Evolutionary conservation across 2,888 invertebrate genomes (phyloP).

Genomic region (Congeria kusceri): DNA sequence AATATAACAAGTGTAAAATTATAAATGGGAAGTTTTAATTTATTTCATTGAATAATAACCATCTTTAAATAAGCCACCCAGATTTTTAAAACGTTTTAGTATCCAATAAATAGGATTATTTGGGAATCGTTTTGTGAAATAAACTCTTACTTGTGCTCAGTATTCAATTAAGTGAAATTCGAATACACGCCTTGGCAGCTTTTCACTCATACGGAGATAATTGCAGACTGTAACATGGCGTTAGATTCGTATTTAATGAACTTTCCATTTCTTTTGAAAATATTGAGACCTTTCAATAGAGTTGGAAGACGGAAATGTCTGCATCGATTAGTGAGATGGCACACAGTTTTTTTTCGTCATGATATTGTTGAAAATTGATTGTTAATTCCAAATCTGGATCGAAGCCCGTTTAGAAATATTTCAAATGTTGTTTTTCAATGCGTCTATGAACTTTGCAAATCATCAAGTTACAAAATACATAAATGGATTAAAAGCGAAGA

Average conservation of each 20-base stretch:
- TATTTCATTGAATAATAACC: no score
- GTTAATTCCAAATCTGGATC: no score
- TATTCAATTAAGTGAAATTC: constrained; percentile 7
- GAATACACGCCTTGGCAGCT: background rate
- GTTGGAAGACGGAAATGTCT: background rate
- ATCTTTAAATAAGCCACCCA: background rate
- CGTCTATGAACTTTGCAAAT: no score
- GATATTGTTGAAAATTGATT: no score
- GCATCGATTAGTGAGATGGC: constrained; percentile 1
- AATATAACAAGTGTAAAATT: no score
- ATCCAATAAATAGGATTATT: background rate
- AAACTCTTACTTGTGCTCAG: background rate
- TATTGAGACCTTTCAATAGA: background rate
- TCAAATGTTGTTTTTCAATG: no score
- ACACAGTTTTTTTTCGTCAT: no score
- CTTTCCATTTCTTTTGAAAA: constrained; percentile 3
- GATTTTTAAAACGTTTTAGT: constrained; percentile 1
- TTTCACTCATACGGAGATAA: constrained; percentile 27
- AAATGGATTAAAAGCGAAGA: no score
- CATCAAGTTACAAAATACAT: no score
- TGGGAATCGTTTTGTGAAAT: background rate
- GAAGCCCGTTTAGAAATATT: no score
- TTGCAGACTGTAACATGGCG: constrained; percentile 21
- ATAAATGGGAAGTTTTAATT: no score
- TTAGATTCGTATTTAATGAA: constrained; percentile 25